Conservation (phyloP, 2,888 invertebrate genomes). For the Drosophila meridionalis region DNA sequence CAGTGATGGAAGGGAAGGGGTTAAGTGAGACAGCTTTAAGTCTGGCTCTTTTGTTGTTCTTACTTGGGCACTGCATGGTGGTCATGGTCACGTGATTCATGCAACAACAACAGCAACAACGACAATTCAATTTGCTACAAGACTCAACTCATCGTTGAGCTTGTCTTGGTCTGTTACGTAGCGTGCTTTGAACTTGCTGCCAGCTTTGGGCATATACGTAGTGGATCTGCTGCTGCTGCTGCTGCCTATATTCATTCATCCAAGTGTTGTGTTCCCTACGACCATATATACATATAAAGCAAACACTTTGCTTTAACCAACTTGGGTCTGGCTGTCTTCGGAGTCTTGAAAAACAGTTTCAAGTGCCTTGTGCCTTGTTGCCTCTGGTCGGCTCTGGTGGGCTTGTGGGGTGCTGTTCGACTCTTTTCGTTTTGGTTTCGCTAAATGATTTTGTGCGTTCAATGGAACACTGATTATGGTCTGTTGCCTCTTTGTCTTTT, state of each 20-base stretch:
- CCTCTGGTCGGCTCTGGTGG: slow-evolving; percentile 14
- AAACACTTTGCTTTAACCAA: slow-evolving; percentile 71
- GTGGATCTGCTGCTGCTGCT: slow-evolving; percentile 37
- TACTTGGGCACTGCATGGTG: slow-evolving; percentile 64
- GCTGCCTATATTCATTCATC: slow-evolving; percentile 71
- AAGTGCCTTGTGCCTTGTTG: slow-evolving; percentile 58
- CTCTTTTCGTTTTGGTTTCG: slow-evolving; percentile 82
- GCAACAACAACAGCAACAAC: slow-evolving; percentile 58
- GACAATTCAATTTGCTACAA: slow-evolving; percentile 81
- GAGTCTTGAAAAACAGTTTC: slow-evolving; percentile 70
- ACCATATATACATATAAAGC: slow-evolving; percentile 44
- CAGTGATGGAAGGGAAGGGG: background rate
- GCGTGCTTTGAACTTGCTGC: slow-evolving; percentile 75
- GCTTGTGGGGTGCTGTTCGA: slow-evolving; percentile 58
- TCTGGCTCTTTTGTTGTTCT: slow-evolving; percentile 61
- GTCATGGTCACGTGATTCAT: slow-evolving; percentile 84
- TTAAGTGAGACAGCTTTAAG: slow-evolving; percentile 26
- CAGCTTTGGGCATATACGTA: slow-evolving; percentile 60
- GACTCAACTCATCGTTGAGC: slow-evolving; percentile 64
- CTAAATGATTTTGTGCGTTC: slow-evolving; percentile 86
- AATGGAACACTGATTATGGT: slow-evolving; percentile 85
- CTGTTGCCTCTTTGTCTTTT: slow-evolving; percentile 59
- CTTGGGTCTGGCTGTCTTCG: slow-evolving; percentile 47
- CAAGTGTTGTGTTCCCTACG: slow-evolving; percentile 55
- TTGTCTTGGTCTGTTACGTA: slow-evolving; percentile 74